These are phyloP conservation scores for Popillia japonica DNA, from an alignment of 1,140 invertebrate species.

Conservation along the genomic window DNA sequence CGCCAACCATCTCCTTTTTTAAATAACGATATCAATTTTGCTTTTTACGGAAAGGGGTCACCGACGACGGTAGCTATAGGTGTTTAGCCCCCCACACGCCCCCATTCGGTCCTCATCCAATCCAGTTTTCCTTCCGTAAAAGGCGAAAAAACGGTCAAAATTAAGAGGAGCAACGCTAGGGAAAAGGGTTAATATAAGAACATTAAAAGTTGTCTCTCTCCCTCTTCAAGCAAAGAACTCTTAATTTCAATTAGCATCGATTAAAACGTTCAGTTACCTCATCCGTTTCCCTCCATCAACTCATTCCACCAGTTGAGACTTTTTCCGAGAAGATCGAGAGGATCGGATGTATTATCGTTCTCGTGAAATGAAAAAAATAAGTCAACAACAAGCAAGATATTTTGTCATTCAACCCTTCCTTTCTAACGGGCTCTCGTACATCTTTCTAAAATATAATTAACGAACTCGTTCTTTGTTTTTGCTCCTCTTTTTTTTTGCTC, in stretches of 20 bases:
- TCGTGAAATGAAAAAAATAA: neutral
- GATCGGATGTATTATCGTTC: constrained; percentile 10
- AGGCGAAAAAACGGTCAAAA: constrained; percentile 2
- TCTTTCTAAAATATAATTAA: constrained; percentile 3
- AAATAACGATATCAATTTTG: constrained; percentile 7
- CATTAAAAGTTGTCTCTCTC: constrained; percentile 1
- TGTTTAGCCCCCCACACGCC: neutral
- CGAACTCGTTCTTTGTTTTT: neutral
- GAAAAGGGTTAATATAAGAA: too few species aligned
- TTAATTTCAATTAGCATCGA: constrained; percentile 11
- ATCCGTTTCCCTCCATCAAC: too few species aligned
- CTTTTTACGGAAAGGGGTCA: neutral
- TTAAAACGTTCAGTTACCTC: too few species aligned
- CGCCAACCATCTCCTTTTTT: neutral
- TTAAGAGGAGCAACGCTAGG: too few species aligned
- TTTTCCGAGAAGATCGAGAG: neutral
- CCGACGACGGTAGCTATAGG: neutral
- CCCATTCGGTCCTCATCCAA: too few species aligned
- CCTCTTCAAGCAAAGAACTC: neutral
- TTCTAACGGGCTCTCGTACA: neutral
- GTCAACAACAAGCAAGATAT: neutral
- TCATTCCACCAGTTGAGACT: too few species aligned
- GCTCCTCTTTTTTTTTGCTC: neutral
- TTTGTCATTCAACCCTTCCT: neutral
- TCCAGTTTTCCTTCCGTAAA: constrained; percentile 1